A percentile compares a stretch with the other conserved stretches of the same genome.
Evolutionary conservation across 2,797 vertebrate species (phyloP).

Genomic region (Anolis apletophallus): DNA sequence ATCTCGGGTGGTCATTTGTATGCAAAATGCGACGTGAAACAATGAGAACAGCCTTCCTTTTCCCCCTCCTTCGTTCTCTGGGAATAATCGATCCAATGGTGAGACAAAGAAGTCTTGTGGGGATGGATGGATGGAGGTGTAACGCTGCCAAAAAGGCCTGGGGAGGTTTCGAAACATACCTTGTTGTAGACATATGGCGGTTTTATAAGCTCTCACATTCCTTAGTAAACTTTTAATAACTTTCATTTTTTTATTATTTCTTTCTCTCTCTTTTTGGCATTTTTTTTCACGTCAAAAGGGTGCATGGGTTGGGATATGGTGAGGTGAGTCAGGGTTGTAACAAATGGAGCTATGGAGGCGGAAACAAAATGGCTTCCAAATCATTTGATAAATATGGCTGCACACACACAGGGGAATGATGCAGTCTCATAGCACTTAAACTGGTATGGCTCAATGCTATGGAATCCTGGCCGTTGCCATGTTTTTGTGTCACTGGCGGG

Average conservation of each 20-base stretch:
- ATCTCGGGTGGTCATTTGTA: slow-evolving; percentile 32
- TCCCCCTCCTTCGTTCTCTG: background rate
- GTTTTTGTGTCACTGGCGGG: too few species aligned
- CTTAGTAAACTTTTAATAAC: slow-evolving; percentile 34
- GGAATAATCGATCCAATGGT: background rate
- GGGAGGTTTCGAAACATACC: slow-evolving; percentile 48
- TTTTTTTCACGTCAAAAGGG: background rate
- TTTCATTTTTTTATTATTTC: background rate
- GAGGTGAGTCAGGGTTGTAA: background rate
- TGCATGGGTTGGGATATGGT: background rate
- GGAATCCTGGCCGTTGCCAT: too few species aligned
- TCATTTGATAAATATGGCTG: too few species aligned
- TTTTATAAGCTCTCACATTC: slow-evolving; percentile 19
- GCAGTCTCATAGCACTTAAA: too few species aligned
- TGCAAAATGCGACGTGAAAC: background rate
- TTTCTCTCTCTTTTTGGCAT: background rate
- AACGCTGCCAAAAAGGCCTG: slow-evolving; percentile 11
- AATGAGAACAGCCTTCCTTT: background rate
- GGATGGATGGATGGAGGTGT: slow-evolving; percentile 21
- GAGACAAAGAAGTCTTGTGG: slow-evolving; percentile 28
- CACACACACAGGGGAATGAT: too few species aligned
- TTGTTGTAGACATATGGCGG: background rate
- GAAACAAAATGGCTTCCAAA: background rate
- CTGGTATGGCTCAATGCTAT: too few species aligned
- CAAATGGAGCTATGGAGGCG: too few species aligned